Conservation (phyloP, 2,797 vertebrate species). For the Pempheris klunzingeri region DNA sequence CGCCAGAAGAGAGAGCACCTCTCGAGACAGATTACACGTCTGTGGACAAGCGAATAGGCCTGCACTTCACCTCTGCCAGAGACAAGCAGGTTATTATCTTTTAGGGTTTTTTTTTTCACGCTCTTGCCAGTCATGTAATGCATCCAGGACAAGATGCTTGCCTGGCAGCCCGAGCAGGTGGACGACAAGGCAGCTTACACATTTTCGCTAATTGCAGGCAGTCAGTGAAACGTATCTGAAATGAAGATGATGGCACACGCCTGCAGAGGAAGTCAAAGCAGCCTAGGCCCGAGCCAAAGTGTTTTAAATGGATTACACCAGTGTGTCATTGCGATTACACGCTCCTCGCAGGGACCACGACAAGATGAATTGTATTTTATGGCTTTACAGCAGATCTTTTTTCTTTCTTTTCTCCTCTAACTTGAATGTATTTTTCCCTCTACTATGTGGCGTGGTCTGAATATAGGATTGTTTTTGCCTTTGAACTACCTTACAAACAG, state of each 20-base stretch:
- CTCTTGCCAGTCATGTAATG: slow-evolving; percentile 70
- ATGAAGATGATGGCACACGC: slow-evolving; percentile 68
- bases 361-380: slow-evolving; percentile 83
- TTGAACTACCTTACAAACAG: slow-evolving; percentile 66
- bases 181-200: slow-evolving; percentile 72
- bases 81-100: slow-evolving; percentile 74
- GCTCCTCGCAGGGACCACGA: slow-evolving; percentile 76
- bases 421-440: slow-evolving; percentile 62
- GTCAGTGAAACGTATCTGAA: slow-evolving; percentile 71
- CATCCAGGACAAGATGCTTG: slow-evolving; percentile 65
- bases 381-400: slow-evolving; percentile 79
- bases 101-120: slow-evolving; percentile 14
- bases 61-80: slow-evolving; percentile 69
- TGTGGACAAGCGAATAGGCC: slow-evolving; percentile 70
- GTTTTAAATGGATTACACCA: slow-evolving; percentile 88
- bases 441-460: slow-evolving; percentile 53
- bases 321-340: slow-evolving; percentile 87
- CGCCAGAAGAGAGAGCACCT: slow-evolving; percentile 70
- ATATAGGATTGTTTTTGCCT: slow-evolving; percentile 73
- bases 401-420: slow-evolving; percentile 63
- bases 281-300: slow-evolving; percentile 79
- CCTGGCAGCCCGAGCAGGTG: slow-evolving; percentile 70
- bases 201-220: slow-evolving; percentile 75
- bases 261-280: slow-evolving; percentile 74
- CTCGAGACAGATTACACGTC: slow-evolving; percentile 80